Percentiles rank a stretch among this genome's conserved stretches.
Evolutionary conservation across 2,888 invertebrate genomes (phyloP).

Genomic region (Leptinotarsa peninsularis): DNA sequence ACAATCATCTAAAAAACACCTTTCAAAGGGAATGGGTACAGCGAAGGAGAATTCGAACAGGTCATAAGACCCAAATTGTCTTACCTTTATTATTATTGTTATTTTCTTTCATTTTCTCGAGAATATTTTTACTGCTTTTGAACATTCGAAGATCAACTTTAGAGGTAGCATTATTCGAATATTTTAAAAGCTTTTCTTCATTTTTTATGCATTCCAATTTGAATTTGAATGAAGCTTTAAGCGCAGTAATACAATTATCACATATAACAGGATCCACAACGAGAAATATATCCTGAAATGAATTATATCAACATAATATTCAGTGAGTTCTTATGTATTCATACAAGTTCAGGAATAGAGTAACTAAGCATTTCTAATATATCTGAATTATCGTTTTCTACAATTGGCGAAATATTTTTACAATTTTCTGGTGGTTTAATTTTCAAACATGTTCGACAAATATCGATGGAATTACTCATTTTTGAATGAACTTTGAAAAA

Average conservation of each 20-base stretch:
- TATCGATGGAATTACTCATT: constrained; percentile 12
- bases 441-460: constrained; percentile 33
- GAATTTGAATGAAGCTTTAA: constrained; percentile 44
- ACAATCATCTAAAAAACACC: no score
- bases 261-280: constrained; percentile 44
- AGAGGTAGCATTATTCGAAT: constrained; percentile 22
- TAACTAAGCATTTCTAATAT: constrained; percentile 39
- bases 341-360: constrained; percentile 44
- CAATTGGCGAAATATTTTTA: constrained; percentile 30
- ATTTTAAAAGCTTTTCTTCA: constrained; percentile 34
- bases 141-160: constrained; percentile 24
- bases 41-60: no score
- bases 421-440: constrained; percentile 23
- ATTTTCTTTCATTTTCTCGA: constrained; percentile 21
- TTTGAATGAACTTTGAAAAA: neutral
- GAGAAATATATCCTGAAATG: constrained; percentile 41
- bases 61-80: neutral
- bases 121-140: constrained; percentile 19
- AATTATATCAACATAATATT: constrained; percentile 12
- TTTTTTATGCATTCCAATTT: constrained; percentile 46
- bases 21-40: no score
- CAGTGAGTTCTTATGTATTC: neutral
- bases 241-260: constrained; percentile 35
- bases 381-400: constrained; percentile 26
- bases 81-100: constrained; percentile 29